Percentiles rank a stretch among this genome's conserved stretches.
Evolutionary conservation across 2,113 vertebrate species (phyloP).

Genomic region (Microtus richardsoni): DNA sequence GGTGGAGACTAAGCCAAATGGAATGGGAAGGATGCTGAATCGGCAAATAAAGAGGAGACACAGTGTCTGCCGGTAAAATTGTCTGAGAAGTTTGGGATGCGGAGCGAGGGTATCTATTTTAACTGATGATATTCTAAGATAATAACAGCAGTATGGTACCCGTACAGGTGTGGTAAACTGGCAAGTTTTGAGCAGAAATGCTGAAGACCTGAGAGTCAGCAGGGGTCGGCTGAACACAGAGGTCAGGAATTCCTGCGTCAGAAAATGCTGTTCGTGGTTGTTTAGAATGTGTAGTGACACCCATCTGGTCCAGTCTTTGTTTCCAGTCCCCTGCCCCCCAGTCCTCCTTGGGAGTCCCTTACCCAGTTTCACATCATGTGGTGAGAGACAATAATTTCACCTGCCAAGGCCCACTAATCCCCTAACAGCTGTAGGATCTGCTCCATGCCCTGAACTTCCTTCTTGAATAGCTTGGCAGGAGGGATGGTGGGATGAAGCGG

Average conservation of each 20-base stretch:
- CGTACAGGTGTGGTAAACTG: not conserved
- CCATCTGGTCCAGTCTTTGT: not conserved
- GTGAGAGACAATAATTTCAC: constrained; percentile 65
- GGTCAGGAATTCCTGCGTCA: not conserved
- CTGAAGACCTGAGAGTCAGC: not conserved
- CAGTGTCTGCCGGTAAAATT: not conserved
- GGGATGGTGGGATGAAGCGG: not conserved
- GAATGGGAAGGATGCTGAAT: not conserved
- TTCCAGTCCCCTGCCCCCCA: not conserved
- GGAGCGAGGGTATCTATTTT: not conserved
- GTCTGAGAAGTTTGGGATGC: not conserved
- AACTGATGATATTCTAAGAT: not conserved
- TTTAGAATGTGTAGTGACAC: not conserved
- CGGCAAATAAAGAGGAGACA: not conserved
- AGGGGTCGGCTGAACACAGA: not conserved
- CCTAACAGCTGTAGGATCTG: constrained; percentile 49
- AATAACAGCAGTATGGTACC: not conserved
- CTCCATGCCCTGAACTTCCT: not conserved
- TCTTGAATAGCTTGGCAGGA: not conserved
- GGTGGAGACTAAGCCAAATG: not conserved
- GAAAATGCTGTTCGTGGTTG: not conserved
- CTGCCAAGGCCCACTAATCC: constrained; percentile 52
- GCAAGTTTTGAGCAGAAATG: not conserved
- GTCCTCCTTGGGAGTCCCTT: not conserved
- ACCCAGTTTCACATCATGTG: not conserved